Evolutionary conservation across 2,888 invertebrate genomes (phyloP).

Genomic region (Monochamus alternatus): DNA sequence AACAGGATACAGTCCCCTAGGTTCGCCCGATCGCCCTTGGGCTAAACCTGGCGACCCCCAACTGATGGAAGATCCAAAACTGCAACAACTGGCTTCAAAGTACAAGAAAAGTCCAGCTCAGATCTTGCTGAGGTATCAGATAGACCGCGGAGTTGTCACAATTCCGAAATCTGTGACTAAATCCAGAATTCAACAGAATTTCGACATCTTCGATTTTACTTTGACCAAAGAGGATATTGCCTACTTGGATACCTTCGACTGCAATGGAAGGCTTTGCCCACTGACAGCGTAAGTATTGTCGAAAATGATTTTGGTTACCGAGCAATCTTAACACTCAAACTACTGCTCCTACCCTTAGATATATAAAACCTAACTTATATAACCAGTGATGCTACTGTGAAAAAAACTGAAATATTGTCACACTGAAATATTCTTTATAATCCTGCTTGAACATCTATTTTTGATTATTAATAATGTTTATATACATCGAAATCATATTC

Average conservation of each 20-base stretch:
- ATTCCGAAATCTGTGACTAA: slow-evolving; percentile 89
- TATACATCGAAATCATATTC: too few relatives aligned
- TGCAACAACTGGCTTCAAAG: slow-evolving; percentile 76
- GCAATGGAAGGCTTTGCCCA: slow-evolving; percentile 75
- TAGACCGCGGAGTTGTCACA: slow-evolving; percentile 81
- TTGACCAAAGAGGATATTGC: slow-evolving; percentile 79
- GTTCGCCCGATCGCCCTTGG: slow-evolving; percentile 88
- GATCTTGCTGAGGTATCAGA: slow-evolving; percentile 77
- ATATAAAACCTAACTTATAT: too few relatives aligned
- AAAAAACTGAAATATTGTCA: too few relatives aligned
- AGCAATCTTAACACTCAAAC: too few relatives aligned
- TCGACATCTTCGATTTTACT: slow-evolving; percentile 83
- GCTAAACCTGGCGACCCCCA: slow-evolving; percentile 83
- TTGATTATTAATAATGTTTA: too few relatives aligned
- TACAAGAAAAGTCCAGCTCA: slow-evolving; percentile 82
- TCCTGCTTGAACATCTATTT: too few relatives aligned
- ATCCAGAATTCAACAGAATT: slow-evolving; percentile 79
- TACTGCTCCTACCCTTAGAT: too few relatives aligned
- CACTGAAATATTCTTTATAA: too few relatives aligned
- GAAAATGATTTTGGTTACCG: too few relatives aligned
- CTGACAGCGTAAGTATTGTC: slow-evolving; percentile 74
- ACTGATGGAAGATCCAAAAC: slow-evolving; percentile 82
- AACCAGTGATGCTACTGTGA: too few relatives aligned
- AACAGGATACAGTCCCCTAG: slow-evolving; percentile 89
- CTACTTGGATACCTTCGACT: slow-evolving; percentile 80